A percentile compares a stretch with the other conserved stretches of the same genome.
Evolutionary conservation across 1,140 invertebrate genomes (phyloP).

Genomic region (Aplysia californica): DNA sequence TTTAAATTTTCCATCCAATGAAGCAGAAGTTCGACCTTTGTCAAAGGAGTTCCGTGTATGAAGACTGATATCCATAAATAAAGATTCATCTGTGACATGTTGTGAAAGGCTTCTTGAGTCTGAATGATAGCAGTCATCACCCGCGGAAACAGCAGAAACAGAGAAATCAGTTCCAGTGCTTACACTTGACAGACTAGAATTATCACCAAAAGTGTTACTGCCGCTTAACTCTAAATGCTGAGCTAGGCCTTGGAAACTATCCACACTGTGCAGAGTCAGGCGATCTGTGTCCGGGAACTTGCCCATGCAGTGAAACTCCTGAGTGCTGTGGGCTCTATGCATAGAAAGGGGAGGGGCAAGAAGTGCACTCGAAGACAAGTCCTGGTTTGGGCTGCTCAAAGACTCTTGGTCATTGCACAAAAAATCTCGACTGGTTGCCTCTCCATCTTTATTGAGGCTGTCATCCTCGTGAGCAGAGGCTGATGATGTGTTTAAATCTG

Average conservation of each 20-base stretch:
- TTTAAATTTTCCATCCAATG: conserved; percentile 53
- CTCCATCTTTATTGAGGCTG: conserved; percentile 5
- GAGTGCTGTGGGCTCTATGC: conserved; percentile 24
- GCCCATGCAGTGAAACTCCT: conserved; percentile 36
- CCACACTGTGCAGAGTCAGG: conserved; percentile 49
- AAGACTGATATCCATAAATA: conserved; percentile 62
- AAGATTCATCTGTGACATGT: conserved; percentile 50
- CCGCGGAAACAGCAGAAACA: conserved; percentile 54
- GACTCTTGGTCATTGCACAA: conserved; percentile 20
- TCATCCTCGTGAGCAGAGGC: neutral
- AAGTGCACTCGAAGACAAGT: conserved; percentile 18
- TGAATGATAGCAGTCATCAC: conserved; percentile 40
- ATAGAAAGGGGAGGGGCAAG: conserved; percentile 23
- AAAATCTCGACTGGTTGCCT: conserved; percentile 1
- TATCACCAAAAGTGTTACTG: conserved; percentile 65
- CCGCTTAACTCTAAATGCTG: conserved; percentile 12
- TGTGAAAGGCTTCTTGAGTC: conserved; percentile 49
- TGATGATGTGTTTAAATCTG: conserved; percentile 15
- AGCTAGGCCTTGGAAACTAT: conserved; percentile 29
- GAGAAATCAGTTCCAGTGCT: conserved; percentile 65
- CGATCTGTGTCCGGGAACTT: conserved; percentile 47
- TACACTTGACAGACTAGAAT: conserved; percentile 67
- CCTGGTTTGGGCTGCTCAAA: conserved; percentile 5
- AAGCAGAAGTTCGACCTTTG: conserved; percentile 40
- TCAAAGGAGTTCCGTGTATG: conserved; percentile 64